A percentile compares a stretch with the other conserved stretches of the same genome.
Evolutionary conservation across 2,113 vertebrate genomes (phyloP).

Genomic region (Toxostoma redivivum): DNA sequence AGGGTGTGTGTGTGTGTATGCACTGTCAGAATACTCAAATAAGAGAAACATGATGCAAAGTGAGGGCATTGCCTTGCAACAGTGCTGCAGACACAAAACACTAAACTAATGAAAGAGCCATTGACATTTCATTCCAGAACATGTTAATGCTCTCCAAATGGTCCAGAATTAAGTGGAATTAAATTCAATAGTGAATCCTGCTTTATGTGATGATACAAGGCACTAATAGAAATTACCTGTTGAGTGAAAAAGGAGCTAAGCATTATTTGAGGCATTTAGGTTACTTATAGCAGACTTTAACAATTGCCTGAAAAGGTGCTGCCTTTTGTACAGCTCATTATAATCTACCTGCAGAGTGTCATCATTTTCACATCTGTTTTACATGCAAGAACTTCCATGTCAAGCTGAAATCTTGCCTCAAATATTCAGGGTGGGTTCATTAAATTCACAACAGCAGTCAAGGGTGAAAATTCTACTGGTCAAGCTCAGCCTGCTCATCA

Average conservation of each 20-base stretch:
- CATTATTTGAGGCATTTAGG: background rate
- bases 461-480: background rate
- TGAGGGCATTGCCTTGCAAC: background rate
- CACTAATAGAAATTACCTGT: background rate
- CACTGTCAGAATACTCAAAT: background rate
- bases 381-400: background rate
- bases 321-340: background rate
- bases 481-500: background rate
- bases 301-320: background rate
- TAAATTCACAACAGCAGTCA: background rate
- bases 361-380: background rate
- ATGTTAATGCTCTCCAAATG: background rate
- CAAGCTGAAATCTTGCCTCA: background rate
- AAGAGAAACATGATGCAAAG: background rate
- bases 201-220: background rate
- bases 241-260: background rate
- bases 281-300: background rate
- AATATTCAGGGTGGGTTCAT: background rate
- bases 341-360: background rate
- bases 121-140: background rate
- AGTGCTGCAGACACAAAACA: background rate
- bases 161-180: background rate
- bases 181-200: background rate
- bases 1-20: background rate
- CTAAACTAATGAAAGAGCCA: background rate